phyloP scores from a whole-genome alignment of 2,797 vertebrate genomes.

The Acropternis orthonyx region DNA sequence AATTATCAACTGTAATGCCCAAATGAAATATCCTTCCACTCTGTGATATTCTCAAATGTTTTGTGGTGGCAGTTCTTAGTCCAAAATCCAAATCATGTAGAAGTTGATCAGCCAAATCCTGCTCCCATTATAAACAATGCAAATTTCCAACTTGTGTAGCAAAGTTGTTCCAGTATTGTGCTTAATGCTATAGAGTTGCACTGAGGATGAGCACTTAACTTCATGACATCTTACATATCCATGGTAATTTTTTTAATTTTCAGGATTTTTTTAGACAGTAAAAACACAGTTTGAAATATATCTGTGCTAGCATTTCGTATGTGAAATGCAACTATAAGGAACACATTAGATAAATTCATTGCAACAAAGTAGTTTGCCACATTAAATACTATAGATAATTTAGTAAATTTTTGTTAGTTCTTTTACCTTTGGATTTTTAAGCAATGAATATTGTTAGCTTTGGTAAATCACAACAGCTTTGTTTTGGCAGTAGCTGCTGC shows the following conservation, averaged over 20 bases:
- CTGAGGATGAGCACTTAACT: background rate
- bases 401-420: background rate
- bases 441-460: conserved; percentile 13
- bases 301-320: background rate
- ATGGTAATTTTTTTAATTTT: background rate
- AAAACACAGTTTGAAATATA: background rate
- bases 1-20: background rate
- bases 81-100: background rate
- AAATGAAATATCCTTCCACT: background rate
- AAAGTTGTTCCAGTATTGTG: background rate
- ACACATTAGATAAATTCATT: background rate
- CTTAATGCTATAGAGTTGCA: background rate
- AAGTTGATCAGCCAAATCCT: background rate
- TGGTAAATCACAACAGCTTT: conserved; percentile 55
- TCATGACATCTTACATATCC: background rate
- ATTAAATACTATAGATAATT: background rate
- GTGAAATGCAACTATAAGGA: background rate
- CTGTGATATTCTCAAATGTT: background rate
- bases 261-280: background rate
- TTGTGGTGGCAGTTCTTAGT: background rate
- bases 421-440: conserved; percentile 31
- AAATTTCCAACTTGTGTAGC: background rate
- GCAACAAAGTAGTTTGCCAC: background rate
- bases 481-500: conserved; percentile 68
- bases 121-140: background rate